Evolutionary conservation across 53 echinoderm and acorn worm species (phyloP).

Genomic region (Hippasteria phrygiana): DNA sequence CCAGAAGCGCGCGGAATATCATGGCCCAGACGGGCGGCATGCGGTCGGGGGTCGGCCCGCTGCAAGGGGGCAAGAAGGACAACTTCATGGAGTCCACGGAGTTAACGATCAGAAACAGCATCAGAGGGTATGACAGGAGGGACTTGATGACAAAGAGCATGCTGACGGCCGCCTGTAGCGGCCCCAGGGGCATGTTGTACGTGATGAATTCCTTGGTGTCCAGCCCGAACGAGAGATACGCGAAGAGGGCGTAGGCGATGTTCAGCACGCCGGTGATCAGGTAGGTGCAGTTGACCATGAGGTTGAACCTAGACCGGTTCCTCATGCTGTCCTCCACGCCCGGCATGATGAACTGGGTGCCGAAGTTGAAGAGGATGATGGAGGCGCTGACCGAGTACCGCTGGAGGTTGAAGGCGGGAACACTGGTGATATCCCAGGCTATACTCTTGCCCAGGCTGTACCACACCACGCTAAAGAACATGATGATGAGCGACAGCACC

Average conservation of each 20-base stretch:
- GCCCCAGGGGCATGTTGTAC: conserved; percentile 91
- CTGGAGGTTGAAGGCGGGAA: conserved; percentile 81
- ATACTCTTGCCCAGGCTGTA: conserved; percentile 88
- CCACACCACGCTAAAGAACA: conserved; percentile 93
- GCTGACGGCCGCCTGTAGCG: conserved; percentile 85
- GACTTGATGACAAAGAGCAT: conserved; percentile 95
- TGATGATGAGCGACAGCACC: conserved; percentile 77
- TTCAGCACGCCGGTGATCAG: conserved; percentile 82
- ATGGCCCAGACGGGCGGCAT: conserved; percentile 90
- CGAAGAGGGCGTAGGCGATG: conserved; percentile 88
- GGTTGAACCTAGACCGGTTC: conserved; percentile 73
- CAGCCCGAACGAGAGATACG: conserved; percentile 88
- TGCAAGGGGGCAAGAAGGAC: conserved; percentile 80
- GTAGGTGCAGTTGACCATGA: conserved; percentile 92
- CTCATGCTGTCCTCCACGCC: conserved; percentile 96
- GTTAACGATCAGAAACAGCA: conserved; percentile 93
- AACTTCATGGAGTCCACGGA: conserved; percentile 90
- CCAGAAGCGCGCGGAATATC: conserved; percentile 84
- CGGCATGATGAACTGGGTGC: conserved; percentile 97
- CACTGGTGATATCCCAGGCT: conserved; percentile 75
- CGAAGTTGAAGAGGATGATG: conserved; percentile 94
- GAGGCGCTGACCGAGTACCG: conserved; percentile 85
- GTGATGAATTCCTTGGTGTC: conserved; percentile 95
- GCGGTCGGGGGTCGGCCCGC: conserved; percentile 59
- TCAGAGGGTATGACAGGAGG: conserved; percentile 89